Conservation (phyloP, 2,888 invertebrate species). For the Pseudeuparius sepicola region DNA sequence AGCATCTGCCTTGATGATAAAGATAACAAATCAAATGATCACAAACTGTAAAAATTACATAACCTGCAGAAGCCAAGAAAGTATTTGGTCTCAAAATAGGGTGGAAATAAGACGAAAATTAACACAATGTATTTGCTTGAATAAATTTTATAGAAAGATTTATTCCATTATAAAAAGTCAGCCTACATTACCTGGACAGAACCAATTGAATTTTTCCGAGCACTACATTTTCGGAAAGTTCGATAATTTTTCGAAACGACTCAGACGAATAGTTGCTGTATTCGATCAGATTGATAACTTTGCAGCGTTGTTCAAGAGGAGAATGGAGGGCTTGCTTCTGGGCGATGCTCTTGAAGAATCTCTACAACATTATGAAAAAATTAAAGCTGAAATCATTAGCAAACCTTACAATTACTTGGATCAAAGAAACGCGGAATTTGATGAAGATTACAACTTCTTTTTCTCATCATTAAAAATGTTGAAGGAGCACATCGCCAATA, state of each 20-base stretch:
- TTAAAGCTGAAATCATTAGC: conserved; percentile 68
- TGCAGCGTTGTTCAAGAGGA: conserved; percentile 67
- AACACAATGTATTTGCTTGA: conserved; percentile 76
- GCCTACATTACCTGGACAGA: conserved; percentile 62
- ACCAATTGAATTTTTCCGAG: conserved; percentile 82
- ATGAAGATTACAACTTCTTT: conserved; percentile 73
- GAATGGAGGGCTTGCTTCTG: conserved; percentile 70
- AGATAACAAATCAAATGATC: conserved; percentile 97
- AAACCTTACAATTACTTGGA: conserved; percentile 86
- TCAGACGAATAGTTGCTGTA: conserved; percentile 78
- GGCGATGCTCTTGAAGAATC: conserved; percentile 82
- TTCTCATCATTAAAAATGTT: conserved; percentile 66
- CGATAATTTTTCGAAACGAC: conserved; percentile 79
- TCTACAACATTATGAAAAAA: conserved; percentile 70
- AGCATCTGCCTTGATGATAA: conserved; percentile 92
- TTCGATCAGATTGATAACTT: conserved; percentile 86
- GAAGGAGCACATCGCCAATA: conserved; percentile 60
- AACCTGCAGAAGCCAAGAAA: conserved; percentile 72
- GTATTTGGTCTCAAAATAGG: conserved; percentile 83
- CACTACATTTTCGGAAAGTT: conserved; percentile 95
- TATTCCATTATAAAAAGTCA: conserved; percentile 68
- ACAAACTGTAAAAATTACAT: conserved; percentile 89
- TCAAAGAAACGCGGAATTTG: conserved; percentile 77
- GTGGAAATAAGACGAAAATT: conserved; percentile 63
- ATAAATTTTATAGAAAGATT: conserved; percentile 72